Percentiles rank a stretch among this genome's conserved stretches.
phyloP scores from a whole-genome alignment of 2,888 invertebrate genomes.

The Ichneumon xanthorius region DNA sequence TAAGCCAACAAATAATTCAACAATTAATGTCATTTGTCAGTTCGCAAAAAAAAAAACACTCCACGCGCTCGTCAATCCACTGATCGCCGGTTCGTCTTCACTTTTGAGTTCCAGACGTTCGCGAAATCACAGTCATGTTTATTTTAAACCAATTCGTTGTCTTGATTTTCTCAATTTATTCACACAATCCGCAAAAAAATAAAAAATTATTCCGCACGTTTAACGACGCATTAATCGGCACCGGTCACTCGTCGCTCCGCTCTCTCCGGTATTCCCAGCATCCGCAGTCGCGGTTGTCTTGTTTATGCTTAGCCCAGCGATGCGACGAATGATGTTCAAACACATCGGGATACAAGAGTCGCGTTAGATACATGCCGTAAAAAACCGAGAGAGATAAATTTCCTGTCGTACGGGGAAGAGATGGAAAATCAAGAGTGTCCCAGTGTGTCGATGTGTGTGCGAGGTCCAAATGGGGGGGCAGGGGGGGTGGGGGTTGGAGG shows the following conservation, averaged over 20 bases:
- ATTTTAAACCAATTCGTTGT: neutral
- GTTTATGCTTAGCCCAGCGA: conserved; percentile 49
- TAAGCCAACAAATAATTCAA: neutral
- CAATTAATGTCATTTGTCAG: too few relatives aligned
- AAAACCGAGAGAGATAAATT: conserved; percentile 38
- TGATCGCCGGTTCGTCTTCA: neutral
- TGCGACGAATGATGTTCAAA: conserved; percentile 47
- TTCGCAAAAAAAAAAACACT: neutral
- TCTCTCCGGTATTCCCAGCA: conserved; percentile 16
- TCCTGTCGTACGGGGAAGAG: conserved; percentile 8
- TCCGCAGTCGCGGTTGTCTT: conserved; percentile 36
- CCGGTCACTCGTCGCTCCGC: neutral
- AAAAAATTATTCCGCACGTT: neutral
- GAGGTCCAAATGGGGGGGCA: conserved; percentile 6
- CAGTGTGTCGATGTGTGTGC: conserved; percentile 9
- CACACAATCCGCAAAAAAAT: neutral
- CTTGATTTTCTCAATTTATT: neutral
- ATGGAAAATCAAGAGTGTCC: conserved; percentile 25
- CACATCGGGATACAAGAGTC: conserved; percentile 38
- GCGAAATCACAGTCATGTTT: neutral
- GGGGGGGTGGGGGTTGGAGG: conserved; percentile 14
- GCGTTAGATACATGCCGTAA: neutral
- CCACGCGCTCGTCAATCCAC: neutral
- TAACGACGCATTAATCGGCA: neutral
- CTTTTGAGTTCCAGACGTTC: neutral